A percentile compares a stretch with the other conserved stretches of the same genome.
These are phyloP conservation scores for Falcunculus frontatus DNA, from an alignment of 2,113 vertebrate species.

Conservation along the genomic window DNA sequence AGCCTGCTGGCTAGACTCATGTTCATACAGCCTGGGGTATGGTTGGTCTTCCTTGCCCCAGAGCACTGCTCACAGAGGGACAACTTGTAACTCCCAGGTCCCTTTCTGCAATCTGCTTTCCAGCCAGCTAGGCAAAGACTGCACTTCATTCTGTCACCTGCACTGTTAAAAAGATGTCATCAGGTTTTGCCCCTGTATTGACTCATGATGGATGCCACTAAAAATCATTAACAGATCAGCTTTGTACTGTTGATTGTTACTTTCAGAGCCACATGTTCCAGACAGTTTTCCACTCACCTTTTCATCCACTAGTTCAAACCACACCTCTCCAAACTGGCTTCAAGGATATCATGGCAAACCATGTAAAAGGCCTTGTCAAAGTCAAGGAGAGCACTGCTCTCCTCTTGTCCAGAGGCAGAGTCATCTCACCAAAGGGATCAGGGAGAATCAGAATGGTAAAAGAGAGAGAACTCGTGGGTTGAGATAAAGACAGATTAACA, in stretches of 20 bases:
- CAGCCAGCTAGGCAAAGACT: background rate
- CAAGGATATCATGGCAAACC: background rate
- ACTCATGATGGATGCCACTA: background rate
- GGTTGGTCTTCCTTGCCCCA: background rate
- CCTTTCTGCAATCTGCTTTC: background rate
- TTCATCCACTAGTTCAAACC: background rate
- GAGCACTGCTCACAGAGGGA: background rate
- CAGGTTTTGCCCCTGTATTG: background rate
- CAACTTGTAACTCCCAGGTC: background rate
- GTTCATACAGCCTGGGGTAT: background rate
- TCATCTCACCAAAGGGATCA: background rate
- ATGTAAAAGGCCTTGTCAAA: background rate
- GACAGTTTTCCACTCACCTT: background rate
- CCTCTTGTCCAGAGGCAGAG: background rate
- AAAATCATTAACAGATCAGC: background rate
- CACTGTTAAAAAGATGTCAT: background rate
- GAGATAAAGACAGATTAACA: background rate
- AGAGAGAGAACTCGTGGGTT: fast-evolving
- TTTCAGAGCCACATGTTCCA: background rate
- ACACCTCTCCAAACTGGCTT: background rate
- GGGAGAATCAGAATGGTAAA: background rate
- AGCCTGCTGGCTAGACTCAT: background rate
- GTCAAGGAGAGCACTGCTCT: background rate
- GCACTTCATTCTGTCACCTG: background rate
- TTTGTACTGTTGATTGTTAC: background rate